Percentiles rank a stretch among this genome's conserved stretches.
phyloP scores from a whole-genome alignment of 2,797 vertebrate genomes.

The Sebastiscus albofasciatus region DNA sequence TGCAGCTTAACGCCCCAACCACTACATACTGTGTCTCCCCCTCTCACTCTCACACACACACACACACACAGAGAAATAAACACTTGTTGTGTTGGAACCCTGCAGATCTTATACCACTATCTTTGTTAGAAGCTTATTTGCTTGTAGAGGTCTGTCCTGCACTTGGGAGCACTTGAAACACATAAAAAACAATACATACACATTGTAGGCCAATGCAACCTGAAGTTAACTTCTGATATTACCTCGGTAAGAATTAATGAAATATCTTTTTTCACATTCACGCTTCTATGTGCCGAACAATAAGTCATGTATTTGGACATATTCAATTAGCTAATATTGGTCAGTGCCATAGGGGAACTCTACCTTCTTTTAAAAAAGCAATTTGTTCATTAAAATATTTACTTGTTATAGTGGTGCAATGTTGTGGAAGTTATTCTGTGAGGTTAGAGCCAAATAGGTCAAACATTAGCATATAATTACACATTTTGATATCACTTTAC shows the following conservation, averaged over 20 bases:
- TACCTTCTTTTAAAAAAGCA: background rate
- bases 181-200: background rate
- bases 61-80: background rate
- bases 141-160: constrained; percentile 1
- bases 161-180: background rate
- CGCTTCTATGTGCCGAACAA: background rate
- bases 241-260: background rate
- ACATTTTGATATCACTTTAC: background rate
- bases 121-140: constrained; percentile 10
- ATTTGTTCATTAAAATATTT: background rate
- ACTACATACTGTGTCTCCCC: constrained; percentile 20
- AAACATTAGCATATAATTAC: background rate
- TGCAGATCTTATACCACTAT: constrained; percentile 10
- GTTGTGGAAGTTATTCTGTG: background rate
- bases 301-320: background rate
- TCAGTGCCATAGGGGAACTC: background rate
- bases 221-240: no score
- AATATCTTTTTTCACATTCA: background rate
- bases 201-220: background rate
- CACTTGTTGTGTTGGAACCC: constrained; percentile 18
- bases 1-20: constrained; percentile 57
- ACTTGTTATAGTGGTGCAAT: background rate
- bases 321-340: background rate
- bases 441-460: background rate
- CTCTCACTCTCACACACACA: background rate